Conservation (phyloP, 2,888 invertebrate species). For the Drosophila helvetica region DNA sequence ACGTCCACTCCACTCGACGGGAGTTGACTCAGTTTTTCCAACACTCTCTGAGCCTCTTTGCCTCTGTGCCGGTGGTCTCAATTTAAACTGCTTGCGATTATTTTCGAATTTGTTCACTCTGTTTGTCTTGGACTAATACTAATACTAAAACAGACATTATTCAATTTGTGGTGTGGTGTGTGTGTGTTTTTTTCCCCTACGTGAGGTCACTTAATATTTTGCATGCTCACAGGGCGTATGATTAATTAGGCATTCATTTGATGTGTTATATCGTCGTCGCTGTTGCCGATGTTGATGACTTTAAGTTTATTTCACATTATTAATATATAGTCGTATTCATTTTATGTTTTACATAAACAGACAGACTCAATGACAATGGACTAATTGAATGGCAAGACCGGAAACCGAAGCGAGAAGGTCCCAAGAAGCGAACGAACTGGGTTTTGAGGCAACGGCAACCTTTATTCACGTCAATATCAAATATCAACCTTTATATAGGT, state of each 20-base stretch:
- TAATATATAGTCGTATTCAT: constrained; percentile 23
- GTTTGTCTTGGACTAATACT: constrained; percentile 45
- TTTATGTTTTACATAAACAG: constrained; percentile 34
- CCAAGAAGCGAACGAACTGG: constrained; percentile 36
- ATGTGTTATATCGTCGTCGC: constrained; percentile 15
- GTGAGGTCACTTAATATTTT: constrained; percentile 70
- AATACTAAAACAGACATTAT: constrained; percentile 66
- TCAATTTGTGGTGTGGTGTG: constrained; percentile 46
- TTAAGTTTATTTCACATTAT: constrained; percentile 29
- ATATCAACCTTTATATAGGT: constrained; percentile 9
- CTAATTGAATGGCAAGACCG: constrained; percentile 50
- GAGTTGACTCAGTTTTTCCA: constrained; percentile 49
- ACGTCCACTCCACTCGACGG: constrained; percentile 4
- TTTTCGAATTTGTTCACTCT: constrained; percentile 61
- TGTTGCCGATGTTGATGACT: constrained; percentile 12
- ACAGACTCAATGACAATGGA: constrained; percentile 48
- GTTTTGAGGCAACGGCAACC: constrained; percentile 9
- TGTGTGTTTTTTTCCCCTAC: not conserved
- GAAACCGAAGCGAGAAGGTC: constrained; percentile 57
- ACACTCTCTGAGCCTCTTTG: constrained; percentile 6
- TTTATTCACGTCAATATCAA: constrained; percentile 2
- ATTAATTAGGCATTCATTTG: constrained; percentile 67
- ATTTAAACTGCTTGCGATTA: constrained; percentile 69
- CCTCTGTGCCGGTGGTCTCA: constrained; percentile 44
- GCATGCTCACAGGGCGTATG: constrained; percentile 56